Evolutionary conservation across 2,113 vertebrate genomes (phyloP).

Genomic region (Verasper variegatus): DNA sequence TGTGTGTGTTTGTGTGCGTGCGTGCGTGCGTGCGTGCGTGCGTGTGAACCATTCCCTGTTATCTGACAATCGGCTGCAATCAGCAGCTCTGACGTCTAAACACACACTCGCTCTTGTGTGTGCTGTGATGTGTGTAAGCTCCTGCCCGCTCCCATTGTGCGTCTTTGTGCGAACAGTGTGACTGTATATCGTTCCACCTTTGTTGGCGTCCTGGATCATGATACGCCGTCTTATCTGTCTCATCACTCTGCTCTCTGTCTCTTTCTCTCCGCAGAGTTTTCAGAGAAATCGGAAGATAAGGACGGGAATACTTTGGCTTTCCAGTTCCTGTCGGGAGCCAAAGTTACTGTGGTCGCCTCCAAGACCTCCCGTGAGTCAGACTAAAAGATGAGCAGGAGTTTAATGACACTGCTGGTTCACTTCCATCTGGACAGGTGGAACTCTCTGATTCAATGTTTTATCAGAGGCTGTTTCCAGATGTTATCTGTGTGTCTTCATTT

Average conservation of each 20-base stretch:
- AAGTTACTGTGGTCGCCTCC: slow-evolving; percentile 90
- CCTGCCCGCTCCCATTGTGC: slow-evolving; percentile 3
- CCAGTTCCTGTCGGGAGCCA: slow-evolving; percentile 89
- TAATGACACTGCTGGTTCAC: not conserved
- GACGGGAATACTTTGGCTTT: slow-evolving; percentile 90
- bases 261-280: slow-evolving; percentile 85
- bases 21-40: not conserved
- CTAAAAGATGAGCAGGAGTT: not conserved
- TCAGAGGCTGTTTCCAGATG: not conserved
- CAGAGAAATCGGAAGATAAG: slow-evolving; percentile 85
- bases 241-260: slow-evolving; percentile 44
- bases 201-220: slow-evolving; percentile 53
- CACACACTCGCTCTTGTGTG: slow-evolving; percentile 31
- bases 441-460: not conserved
- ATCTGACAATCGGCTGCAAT: slow-evolving; percentile 57
- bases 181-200: slow-evolving; percentile 52
- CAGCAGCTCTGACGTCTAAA: slow-evolving; percentile 55
- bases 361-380: slow-evolving; percentile 95
- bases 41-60: slow-evolving; percentile 42
- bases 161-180: slow-evolving; percentile 47
- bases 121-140: slow-evolving; percentile 35
- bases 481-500: not conserved
- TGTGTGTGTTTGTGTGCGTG: slow-evolving; percentile 14
- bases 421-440: not conserved
- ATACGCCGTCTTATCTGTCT: slow-evolving; percentile 60